phyloP scores from a whole-genome alignment of 35 echinoderm and acorn worm genomes.

The Anneissia japonica region DNA sequence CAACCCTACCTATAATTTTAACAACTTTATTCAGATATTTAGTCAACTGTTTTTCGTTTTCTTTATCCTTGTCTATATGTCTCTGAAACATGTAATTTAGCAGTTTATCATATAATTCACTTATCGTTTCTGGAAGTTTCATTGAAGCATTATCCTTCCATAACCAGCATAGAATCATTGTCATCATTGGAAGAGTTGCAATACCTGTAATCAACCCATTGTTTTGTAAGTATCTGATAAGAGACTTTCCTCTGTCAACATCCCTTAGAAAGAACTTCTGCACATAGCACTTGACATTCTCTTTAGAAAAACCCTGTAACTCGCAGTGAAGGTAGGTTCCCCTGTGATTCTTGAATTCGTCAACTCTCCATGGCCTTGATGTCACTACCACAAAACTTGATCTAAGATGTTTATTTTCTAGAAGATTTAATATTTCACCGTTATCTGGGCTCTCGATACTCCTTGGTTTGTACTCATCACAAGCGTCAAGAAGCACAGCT shows the following conservation, averaged over 20 bases:
- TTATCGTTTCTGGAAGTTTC: background rate
- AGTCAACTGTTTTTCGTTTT: background rate
- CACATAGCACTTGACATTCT: background rate
- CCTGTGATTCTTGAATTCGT: background rate
- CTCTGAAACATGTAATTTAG: background rate
- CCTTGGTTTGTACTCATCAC: background rate
- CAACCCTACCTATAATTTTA: background rate
- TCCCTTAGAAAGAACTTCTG: constrained; percentile 9
- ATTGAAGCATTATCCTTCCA: constrained; percentile 1
- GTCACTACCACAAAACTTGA: background rate
- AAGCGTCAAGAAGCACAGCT: background rate
- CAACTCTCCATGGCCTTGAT: background rate
- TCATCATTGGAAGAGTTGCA: constrained; percentile 24
- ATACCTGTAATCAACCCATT: background rate
- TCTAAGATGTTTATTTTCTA: background rate
- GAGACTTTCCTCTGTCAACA: background rate
- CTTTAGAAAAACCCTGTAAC: background rate
- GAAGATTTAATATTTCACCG: background rate
- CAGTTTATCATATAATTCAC: background rate
- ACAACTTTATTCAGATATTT: background rate
- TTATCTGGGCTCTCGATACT: background rate
- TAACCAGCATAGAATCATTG: constrained; percentile 15
- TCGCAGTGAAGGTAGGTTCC: background rate
- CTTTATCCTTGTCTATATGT: background rate
- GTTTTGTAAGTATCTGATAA: constrained; percentile 17